These are phyloP conservation scores for Calephelis virginiensis DNA, from an alignment of 1,140 invertebrate genomes.

Conservation along the genomic window DNA sequence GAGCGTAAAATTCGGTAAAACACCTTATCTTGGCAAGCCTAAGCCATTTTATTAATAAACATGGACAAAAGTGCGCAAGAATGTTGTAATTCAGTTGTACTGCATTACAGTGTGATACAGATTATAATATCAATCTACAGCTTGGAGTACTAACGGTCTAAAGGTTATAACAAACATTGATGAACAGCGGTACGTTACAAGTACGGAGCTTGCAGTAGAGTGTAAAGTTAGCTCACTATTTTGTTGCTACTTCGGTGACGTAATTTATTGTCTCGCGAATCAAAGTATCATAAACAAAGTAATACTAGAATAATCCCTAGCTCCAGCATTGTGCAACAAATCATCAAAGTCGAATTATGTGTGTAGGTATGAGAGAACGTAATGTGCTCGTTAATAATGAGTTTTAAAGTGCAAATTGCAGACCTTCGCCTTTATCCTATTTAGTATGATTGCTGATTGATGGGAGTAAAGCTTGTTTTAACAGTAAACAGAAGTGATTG, in stretches of 20 bases:
- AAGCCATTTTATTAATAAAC: too few relatives aligned
- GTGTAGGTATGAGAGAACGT: constrained; percentile 16
- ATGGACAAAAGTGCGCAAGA: too few relatives aligned
- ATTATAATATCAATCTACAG: too few relatives aligned
- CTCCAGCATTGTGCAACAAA: constrained; percentile 2
- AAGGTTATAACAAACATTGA: too few relatives aligned
- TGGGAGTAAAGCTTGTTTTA: constrained; percentile 12
- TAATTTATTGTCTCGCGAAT: constrained; percentile 1
- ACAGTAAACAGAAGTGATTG: constrained; percentile 1
- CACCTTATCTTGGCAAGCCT: too few relatives aligned
- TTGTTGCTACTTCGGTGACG: neutral
- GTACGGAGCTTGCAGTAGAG: too few relatives aligned
- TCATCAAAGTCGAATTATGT: constrained; percentile 10
- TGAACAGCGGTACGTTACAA: too few relatives aligned
- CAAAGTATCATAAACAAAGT: constrained; percentile 11
- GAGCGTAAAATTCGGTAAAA: too few relatives aligned
- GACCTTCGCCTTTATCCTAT: constrained; percentile 15
- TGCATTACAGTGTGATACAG: too few relatives aligned
- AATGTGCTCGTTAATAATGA: constrained; percentile 16
- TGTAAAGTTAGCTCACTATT: neutral
- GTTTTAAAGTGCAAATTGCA: constrained; percentile 17
- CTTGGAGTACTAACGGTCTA: too few relatives aligned
- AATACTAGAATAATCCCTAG: constrained; percentile 1
- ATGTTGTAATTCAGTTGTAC: too few relatives aligned
- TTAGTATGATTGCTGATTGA: constrained; percentile 18